phyloP scores from a whole-genome alignment of 2,113 vertebrate species.

The Varanus komodoensis region DNA sequence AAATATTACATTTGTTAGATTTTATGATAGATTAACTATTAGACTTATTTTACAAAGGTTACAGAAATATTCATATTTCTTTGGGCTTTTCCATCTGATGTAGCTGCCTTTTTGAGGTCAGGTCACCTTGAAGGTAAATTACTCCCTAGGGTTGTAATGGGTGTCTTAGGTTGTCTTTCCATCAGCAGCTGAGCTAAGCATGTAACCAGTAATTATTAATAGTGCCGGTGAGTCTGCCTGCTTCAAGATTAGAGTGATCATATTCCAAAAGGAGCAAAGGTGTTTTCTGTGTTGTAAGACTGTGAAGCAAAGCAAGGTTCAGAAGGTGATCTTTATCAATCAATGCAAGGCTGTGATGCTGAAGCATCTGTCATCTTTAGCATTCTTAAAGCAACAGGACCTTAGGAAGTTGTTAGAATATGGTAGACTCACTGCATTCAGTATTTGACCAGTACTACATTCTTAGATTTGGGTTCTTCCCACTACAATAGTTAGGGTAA shows the following conservation, averaged over 20 bases:
- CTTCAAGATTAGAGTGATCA: conserved; percentile 13
- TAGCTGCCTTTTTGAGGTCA: conserved; percentile 13
- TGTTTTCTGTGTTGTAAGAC: background rate
- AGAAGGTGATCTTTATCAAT: background rate
- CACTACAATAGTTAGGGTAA: background rate
- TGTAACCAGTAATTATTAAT: conserved; percentile 27
- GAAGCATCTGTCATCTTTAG: background rate
- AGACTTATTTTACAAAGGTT: conserved; percentile 28
- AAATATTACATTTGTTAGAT: conserved; percentile 13
- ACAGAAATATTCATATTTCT: conserved; percentile 5
- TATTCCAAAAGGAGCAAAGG: conserved; percentile 10
- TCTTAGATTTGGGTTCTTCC: background rate
- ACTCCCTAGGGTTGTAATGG: conserved; percentile 17
- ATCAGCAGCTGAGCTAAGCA: conserved; percentile 10
- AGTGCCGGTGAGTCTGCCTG: background rate
- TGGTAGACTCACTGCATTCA: background rate
- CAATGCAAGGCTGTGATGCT: background rate
- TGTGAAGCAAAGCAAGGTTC: background rate
- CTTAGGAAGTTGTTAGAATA: background rate
- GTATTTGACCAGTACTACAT: background rate
- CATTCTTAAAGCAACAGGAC: background rate
- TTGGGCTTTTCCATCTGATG: background rate
- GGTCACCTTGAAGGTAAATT: conserved; percentile 22
- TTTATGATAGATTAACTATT: background rate
- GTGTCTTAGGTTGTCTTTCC: conserved; percentile 1